These are phyloP conservation scores for Scelioninae gen. 1 DNA, from an alignment of 2,888 invertebrate genomes.

Conservation along the genomic window DNA sequence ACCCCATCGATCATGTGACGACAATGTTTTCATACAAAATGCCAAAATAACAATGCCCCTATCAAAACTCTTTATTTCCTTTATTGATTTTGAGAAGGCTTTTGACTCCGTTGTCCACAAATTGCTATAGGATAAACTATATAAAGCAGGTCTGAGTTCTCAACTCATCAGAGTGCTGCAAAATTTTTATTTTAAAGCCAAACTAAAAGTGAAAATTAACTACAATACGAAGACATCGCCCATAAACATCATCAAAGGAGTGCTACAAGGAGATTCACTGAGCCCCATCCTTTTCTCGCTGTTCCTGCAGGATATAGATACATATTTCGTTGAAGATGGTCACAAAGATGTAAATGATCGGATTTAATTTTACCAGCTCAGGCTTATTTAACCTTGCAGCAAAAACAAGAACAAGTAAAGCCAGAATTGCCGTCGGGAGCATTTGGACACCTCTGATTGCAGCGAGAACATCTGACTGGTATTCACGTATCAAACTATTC, in stretches of 20 bases:
- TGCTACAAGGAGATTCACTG: not conserved
- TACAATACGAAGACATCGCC: not conserved
- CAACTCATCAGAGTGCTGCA: not conserved
- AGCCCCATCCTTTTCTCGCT: not conserved
- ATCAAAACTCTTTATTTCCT: constrained; percentile 27
- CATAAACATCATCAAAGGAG: not conserved
- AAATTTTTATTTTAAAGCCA: constrained; percentile 14
- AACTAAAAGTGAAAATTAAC: not conserved
- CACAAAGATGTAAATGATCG: too few species aligned
- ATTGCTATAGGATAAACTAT: constrained; percentile 25
- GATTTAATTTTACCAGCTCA: too few species aligned
- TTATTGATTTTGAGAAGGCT: constrained; percentile 39
- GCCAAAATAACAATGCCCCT: constrained; percentile 2
- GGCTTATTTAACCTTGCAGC: too few species aligned
- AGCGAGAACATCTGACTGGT: too few species aligned
- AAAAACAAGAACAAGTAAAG: too few species aligned
- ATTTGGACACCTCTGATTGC: too few species aligned
- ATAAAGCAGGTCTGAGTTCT: constrained; percentile 11
- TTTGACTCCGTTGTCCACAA: constrained; percentile 34
- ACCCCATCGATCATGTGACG: not conserved
- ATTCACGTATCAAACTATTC: too few species aligned
- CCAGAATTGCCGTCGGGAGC: too few species aligned
- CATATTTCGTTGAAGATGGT: not conserved
- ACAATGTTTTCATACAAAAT: constrained; percentile 17
- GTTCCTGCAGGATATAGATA: not conserved